Conservation (phyloP, 92 coral and sea anemone species). For the Phenganax stokvisi region DNA sequence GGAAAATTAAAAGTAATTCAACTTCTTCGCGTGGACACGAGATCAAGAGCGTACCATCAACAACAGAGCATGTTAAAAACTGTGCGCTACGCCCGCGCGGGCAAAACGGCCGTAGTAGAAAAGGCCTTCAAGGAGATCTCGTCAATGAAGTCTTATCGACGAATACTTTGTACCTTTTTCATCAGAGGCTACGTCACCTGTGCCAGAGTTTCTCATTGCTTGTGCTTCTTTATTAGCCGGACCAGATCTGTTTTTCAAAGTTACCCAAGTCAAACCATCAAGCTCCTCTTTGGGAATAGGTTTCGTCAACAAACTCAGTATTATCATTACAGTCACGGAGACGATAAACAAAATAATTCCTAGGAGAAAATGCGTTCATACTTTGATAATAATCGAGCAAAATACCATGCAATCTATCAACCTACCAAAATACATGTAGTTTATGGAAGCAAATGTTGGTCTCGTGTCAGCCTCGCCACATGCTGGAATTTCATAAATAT, state of each 20-base stretch:
- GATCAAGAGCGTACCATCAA: no score
- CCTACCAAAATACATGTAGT: conserved; percentile 37
- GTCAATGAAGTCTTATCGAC: no score
- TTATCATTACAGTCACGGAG: conserved; percentile 3
- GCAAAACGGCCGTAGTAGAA: no score
- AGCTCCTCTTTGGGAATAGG: conserved; percentile 31
- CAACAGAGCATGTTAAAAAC: no score
- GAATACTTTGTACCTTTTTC: background rate
- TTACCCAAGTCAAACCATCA: conserved; percentile 32
- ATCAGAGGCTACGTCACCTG: no score
- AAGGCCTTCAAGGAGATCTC: no score
- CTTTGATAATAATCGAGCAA: background rate
- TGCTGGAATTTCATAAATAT: conserved; percentile 8
- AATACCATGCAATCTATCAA: background rate
- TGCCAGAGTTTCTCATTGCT: background rate
- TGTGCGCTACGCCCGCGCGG: no score
- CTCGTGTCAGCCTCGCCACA: conserved; percentile 30
- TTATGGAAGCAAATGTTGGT: conserved; percentile 26
- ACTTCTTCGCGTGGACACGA: no score
- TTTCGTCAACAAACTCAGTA: conserved; percentile 23
- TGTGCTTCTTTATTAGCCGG: background rate
- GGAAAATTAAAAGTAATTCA: no score
- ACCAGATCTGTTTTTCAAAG: conserved; percentile 1
- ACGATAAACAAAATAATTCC: conserved; percentile 31
- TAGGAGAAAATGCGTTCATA: background rate